Base-by-base conservation (phyloP, 2,888 invertebrate species). In the Stenichneumon culpator region DNA sequence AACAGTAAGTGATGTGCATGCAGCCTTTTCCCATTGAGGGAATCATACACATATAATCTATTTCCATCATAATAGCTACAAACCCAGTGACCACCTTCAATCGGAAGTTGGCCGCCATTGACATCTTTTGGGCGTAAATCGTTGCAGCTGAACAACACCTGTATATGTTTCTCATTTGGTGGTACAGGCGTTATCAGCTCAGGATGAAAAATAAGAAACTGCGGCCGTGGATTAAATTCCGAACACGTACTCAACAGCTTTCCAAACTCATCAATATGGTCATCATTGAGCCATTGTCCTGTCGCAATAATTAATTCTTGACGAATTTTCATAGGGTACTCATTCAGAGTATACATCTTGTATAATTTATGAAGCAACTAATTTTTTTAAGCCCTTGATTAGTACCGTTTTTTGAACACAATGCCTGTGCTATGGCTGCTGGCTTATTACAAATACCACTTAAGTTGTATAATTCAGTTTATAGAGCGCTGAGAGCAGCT, bases 181-280 rank as follows among this genome's bases (percentile, higher is more conserved):
- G n/a, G 3, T n/a, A 75, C 65, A 36, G 75, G 22, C 2, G 16
- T n/a, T n/a, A 65, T 75, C 4, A n/a, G 0, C 19, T 65, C 32
- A 22, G 75, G 75, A 19, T 11, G 16, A 32, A 25, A 75, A 65
- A 75, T 14, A 50, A 14, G 14, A 11, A 19, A 65, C 32, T 44
- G 50, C 0, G 75, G 50, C 9, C 52, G 47, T 50, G 44, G 63
- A 3, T 28, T 7, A 19, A 75, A 65, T 50, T 32, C 32, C 4
- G 65, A 75, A 65, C 36, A 75, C 14, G 36, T 16, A 19, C 50
- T 28, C 19, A 65, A 65, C 32, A 75, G 19, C 14, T 36, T 16
- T 32, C 63, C 75, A 50, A 75, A 75, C 7, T 65, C 75, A 25
- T 75, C 65, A 50, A 75, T 67, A n/a, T 68, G 68, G 19, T 47